These are phyloP conservation scores for Noctua janthina DNA, from an alignment of 2,888 invertebrate genomes.

Conservation along the genomic window DNA sequence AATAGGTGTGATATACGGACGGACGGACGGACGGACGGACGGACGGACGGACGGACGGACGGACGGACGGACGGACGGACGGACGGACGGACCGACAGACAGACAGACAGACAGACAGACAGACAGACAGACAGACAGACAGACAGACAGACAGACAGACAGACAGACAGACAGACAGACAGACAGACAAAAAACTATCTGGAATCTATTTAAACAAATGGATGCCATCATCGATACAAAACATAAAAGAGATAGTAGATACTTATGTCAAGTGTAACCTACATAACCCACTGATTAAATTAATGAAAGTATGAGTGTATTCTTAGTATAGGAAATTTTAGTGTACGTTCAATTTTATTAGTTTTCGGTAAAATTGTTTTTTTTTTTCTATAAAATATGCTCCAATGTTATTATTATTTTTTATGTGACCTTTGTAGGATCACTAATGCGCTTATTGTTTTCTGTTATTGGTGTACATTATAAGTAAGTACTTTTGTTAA, in stretches of 20 bases:
- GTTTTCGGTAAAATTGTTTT: not conserved
- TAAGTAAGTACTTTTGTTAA: not conserved
- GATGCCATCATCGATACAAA: not conserved
- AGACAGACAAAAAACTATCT: not conserved
- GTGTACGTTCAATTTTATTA: not conserved
- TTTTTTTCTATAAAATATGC: not conserved
- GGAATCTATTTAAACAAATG: not conserved
- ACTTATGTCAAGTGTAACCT: slow-evolving; percentile 1
- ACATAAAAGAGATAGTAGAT: not conserved
- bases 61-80: too few species aligned
- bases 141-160: too few species aligned
- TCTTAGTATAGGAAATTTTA: not conserved
- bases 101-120: not conserved
- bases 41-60: too few species aligned
- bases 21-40: too few species aligned
- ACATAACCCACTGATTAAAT: slow-evolving; percentile 6
- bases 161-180: too few species aligned
- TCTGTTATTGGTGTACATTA: slow-evolving; percentile 24
- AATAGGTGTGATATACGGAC: not conserved
- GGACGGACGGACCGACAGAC: too few species aligned
- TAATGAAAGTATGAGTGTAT: not conserved
- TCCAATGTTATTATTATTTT: not conserved
- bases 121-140: too few species aligned
- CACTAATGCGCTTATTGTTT: not conserved
- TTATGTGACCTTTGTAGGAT: not conserved